Percentiles rank a stretch among this genome's conserved stretches.
Evolutionary conservation across 1,140 invertebrate genomes (phyloP).

Genomic region (Bicyclus anynana): DNA sequence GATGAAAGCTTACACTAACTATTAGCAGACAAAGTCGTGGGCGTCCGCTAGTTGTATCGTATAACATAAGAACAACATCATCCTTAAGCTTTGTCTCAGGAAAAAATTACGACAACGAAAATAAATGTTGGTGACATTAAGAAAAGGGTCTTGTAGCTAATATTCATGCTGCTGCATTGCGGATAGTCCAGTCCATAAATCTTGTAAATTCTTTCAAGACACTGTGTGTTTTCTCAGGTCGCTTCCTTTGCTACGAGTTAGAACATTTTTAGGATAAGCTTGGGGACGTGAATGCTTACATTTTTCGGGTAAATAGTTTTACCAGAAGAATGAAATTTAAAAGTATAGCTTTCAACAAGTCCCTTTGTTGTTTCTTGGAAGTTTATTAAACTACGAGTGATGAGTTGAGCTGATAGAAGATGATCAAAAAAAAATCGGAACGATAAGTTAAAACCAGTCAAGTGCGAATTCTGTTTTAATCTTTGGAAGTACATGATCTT

Average conservation of each 20-base stretch:
- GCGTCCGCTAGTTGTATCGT: no score
- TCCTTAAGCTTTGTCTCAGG: neutral
- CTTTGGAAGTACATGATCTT: no score
- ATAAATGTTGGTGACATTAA: neutral
- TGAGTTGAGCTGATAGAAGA: no score
- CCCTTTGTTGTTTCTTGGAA: neutral
- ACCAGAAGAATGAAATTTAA: no score
- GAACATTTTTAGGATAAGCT: neutral
- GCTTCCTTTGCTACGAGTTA: neutral
- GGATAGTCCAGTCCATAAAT: constrained; percentile 2
- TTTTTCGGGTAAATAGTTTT: neutral
- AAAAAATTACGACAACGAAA: neutral
- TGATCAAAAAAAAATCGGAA: no score
- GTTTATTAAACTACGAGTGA: no score
- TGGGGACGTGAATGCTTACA: neutral
- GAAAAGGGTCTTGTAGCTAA: constrained; percentile 1
- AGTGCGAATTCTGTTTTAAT: no score
- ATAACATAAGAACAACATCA: no score
- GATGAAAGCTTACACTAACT: no score
- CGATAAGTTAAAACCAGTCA: no score
- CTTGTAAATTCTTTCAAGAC: constrained; percentile 1
- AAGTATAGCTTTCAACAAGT: no score
- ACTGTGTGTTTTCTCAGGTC: neutral
- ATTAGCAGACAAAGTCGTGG: no score
- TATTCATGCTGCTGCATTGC: constrained; percentile 3